Conservation (phyloP, 2,797 vertebrate genomes). For the Megaceryle alcyon region DNA sequence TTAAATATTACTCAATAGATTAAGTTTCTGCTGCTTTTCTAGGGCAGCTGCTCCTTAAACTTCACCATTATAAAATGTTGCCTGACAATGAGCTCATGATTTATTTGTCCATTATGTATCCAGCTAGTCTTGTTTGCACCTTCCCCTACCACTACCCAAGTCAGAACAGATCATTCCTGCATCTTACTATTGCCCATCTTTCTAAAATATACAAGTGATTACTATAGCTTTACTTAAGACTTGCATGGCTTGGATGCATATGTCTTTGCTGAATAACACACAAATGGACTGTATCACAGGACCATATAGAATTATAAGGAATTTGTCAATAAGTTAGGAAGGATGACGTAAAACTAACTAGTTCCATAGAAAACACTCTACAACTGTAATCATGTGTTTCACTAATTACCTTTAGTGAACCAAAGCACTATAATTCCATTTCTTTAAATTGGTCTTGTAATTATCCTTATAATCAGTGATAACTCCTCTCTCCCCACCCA, state of each 20-base stretch:
- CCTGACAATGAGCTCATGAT: accelerated
- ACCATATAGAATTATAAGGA: background rate
- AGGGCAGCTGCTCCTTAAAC: background rate
- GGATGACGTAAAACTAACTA: background rate
- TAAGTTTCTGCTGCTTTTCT: background rate
- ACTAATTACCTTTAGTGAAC: background rate
- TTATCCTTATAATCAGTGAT: background rate
- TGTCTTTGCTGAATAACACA: background rate
- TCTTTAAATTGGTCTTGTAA: background rate
- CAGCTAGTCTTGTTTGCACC: background rate
- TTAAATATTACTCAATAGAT: background rate
- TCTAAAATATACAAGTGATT: background rate
- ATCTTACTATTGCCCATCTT: background rate
- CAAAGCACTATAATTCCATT: background rate
- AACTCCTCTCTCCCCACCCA: background rate
- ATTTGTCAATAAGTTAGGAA: background rate
- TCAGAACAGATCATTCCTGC: background rate
- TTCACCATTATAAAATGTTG: background rate
- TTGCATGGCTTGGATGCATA: background rate
- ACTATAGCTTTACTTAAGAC: background rate
- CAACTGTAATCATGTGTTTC: background rate
- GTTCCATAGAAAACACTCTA: background rate
- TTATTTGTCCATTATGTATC: background rate
- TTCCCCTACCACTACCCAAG: background rate
- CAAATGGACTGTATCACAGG: background rate